Conservation (phyloP, 53 echinoderm and acorn worm genomes). For the Temnopleurus reevesii region DNA sequence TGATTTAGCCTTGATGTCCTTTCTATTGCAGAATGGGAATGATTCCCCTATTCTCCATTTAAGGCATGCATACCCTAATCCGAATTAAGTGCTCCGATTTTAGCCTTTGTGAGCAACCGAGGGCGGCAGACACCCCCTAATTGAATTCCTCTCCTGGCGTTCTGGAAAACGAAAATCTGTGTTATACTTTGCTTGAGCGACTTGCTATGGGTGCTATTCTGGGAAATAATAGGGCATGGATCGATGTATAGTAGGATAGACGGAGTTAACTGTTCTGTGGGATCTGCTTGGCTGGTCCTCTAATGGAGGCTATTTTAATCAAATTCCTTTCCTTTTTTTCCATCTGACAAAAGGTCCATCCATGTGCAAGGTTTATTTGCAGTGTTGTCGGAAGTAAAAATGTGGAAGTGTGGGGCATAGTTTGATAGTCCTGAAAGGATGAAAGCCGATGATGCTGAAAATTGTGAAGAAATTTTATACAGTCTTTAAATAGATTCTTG, state of each 20-base stretch:
- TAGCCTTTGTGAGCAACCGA: constrained; percentile 6
- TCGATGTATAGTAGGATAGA: not conserved
- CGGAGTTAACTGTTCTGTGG: constrained; percentile 30
- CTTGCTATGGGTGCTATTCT: not conserved
- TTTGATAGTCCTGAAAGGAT: too few relatives aligned
- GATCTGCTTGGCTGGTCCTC: constrained; percentile 15
- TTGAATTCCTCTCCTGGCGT: not conserved
- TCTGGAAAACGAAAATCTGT: not conserved
- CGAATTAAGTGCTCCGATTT: not conserved
- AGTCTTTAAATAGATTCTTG: too few relatives aligned
- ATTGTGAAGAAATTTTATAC: too few relatives aligned
- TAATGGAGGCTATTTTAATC: not conserved
- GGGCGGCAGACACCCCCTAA: constrained; percentile 3
- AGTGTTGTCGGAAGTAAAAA: not conserved
- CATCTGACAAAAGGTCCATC: not conserved
- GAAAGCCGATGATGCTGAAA: too few relatives aligned
- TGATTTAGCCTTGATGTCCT: constrained; percentile 1
- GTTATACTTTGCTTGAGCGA: not conserved
- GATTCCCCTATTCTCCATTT: not conserved
- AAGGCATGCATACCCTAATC: not conserved
- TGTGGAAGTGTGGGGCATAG: not conserved
- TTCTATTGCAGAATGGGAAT: not conserved
- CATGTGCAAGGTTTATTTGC: constrained; percentile 3
- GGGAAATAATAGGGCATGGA: not conserved
- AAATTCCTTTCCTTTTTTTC: constrained; percentile 18